Evolutionary conservation across 1,140 invertebrate genomes (phyloP).

Genomic region (Bradynema listronoti): DNA sequence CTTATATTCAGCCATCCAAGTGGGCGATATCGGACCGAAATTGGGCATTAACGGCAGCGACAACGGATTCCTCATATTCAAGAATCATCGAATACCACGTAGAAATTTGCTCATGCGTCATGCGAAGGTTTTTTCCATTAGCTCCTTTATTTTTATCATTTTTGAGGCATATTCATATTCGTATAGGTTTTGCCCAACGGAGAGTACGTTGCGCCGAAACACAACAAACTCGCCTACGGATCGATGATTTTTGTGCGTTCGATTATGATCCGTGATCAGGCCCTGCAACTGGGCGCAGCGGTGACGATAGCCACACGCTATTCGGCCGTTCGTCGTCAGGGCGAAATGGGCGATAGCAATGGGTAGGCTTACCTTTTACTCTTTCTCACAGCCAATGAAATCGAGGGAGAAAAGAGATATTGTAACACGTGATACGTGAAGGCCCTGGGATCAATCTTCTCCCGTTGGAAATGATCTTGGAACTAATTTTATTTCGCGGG

Average conservation of each 20-base stretch:
- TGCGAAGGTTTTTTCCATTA: constrained; percentile 66
- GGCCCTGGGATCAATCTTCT: too few species aligned
- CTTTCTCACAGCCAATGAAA: too few species aligned
- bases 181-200: constrained; percentile 61
- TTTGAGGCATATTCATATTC: neutral
- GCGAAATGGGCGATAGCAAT: too few species aligned
- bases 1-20: neutral
- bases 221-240: constrained; percentile 79
- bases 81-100: constrained; percentile 67
- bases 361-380: too few species aligned
- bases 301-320: constrained; percentile 66
- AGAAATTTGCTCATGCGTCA: constrained; percentile 88
- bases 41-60: constrained; percentile 81
- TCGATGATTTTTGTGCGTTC: constrained; percentile 89
- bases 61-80: constrained; percentile 63
- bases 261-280: constrained; percentile 63
- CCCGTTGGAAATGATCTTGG: too few species aligned
- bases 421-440: too few species aligned
- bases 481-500: too few species aligned
- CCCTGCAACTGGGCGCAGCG: constrained; percentile 56
- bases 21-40: constrained; percentile 84
- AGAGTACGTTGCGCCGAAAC: constrained; percentile 75
- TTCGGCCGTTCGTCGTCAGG: constrained; percentile 78
- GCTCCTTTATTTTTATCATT: neutral
- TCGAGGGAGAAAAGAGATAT: too few species aligned